These are phyloP conservation scores for Caenorhabditis panamensis DNA, from an alignment of 2,888 invertebrate genomes.

Conservation along the genomic window DNA sequence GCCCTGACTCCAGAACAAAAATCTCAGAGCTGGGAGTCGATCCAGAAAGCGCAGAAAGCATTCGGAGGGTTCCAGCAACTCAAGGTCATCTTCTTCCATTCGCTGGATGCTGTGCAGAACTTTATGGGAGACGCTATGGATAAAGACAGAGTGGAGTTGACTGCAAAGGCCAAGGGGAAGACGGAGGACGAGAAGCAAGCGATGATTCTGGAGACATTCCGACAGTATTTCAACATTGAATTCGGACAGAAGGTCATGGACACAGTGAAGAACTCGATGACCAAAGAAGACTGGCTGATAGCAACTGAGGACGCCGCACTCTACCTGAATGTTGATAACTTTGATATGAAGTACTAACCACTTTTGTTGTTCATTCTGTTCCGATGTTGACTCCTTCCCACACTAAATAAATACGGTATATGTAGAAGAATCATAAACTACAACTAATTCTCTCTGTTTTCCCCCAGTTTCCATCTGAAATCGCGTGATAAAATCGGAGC, in stretches of 20 bases:
- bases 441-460: not conserved
- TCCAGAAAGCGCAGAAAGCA: conserved; percentile 50
- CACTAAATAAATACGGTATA: not conserved
- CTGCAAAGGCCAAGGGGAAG: conserved; percentile 26
- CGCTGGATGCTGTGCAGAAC: conserved; percentile 54
- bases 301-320: conserved; percentile 52
- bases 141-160: conserved; percentile 52
- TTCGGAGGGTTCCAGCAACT: conserved; percentile 59
- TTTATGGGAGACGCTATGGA: conserved; percentile 56
- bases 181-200: conserved; percentile 34
- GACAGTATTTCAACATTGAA: conserved; percentile 55
- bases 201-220: conserved; percentile 43
- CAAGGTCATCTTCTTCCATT: conserved; percentile 58
- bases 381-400: not conserved
- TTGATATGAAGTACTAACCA: conserved; percentile 47
- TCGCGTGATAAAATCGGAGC: not conserved
- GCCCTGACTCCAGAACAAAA: conserved; percentile 36
- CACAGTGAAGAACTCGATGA: conserved; percentile 61
- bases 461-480: too few relatives aligned
- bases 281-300: conserved; percentile 48
- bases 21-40: conserved; percentile 46
- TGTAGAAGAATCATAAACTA: not conserved
- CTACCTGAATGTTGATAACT: conserved; percentile 45
- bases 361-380: not conserved
- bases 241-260: conserved; percentile 62